Percentiles rank a stretch among this genome's conserved stretches.
These are phyloP conservation scores for Anabas testudineus DNA, from an alignment of 2,797 vertebrate species.

Conservation along the genomic window DNA sequence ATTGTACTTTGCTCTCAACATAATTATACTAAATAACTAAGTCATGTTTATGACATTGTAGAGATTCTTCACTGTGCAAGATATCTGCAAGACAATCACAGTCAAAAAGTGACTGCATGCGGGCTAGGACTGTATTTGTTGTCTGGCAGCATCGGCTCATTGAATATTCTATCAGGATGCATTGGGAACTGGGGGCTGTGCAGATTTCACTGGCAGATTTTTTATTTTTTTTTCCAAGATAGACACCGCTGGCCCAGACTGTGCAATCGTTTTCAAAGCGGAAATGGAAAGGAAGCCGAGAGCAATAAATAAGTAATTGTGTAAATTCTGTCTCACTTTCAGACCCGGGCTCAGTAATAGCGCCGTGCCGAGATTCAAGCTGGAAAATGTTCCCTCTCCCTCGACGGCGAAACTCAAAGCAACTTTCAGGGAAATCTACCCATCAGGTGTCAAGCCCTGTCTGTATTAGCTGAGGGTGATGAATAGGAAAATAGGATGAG, in stretches of 20 bases:
- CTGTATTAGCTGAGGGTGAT: slow-evolving; percentile 13
- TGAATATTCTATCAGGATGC: slow-evolving; percentile 21
- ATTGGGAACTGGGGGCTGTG: slow-evolving; percentile 1
- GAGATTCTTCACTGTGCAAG: neutral
- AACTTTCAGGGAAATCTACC: slow-evolving; percentile 22
- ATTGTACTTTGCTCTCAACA: no score
- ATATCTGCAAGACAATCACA: neutral
- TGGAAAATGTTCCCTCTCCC: slow-evolving; percentile 34
- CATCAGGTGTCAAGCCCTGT: slow-evolving; percentile 17
- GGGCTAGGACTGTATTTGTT: slow-evolving; percentile 7
- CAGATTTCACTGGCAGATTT: slow-evolving; percentile 39
- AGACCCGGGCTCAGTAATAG: slow-evolving; percentile 11
- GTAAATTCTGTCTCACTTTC: slow-evolving; percentile 42
- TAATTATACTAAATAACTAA: no score
- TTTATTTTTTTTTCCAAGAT: slow-evolving; percentile 2
- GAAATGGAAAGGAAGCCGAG: slow-evolving; percentile 47
- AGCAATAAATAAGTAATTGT: slow-evolving; percentile 52
- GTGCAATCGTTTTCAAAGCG: slow-evolving; percentile 22
- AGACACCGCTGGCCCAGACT: slow-evolving; percentile 21
- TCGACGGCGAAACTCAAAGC: slow-evolving; percentile 16
- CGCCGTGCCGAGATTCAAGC: slow-evolving; percentile 26
- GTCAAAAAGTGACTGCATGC: neutral
- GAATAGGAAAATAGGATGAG: slow-evolving; percentile 33
- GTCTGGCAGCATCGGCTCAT: slow-evolving; percentile 24
- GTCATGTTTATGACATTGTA: neutral